Evolutionary conservation across 2,888 invertebrate genomes (phyloP).

Genomic region (Phaedon cochleariae): DNA sequence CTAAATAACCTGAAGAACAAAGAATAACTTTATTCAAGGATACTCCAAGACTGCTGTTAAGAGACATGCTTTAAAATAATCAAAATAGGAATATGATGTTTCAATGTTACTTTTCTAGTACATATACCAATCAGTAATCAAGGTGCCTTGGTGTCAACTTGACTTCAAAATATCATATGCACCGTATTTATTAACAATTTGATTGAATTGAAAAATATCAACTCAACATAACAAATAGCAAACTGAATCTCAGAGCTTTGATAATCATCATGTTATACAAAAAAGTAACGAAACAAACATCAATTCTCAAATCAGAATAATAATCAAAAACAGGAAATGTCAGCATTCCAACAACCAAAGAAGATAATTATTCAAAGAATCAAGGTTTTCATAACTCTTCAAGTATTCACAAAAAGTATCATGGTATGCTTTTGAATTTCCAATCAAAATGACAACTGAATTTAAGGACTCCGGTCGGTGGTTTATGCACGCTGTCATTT

Average conservation of each 20-base stretch:
- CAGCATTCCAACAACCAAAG: background rate
- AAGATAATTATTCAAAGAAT: background rate
- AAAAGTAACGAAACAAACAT: background rate
- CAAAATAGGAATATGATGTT: background rate
- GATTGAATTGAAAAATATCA: too few species aligned
- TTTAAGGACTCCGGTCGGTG: too few species aligned
- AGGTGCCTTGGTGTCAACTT: too few species aligned
- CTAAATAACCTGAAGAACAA: background rate
- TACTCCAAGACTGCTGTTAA: conserved; percentile 7
- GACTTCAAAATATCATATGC: too few species aligned
- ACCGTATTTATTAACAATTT: too few species aligned
- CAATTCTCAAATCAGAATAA: background rate
- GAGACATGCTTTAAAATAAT: conserved; percentile 6
- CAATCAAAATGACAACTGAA: too few species aligned
- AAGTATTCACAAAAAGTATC: too few species aligned
- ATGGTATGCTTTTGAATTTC: too few species aligned
- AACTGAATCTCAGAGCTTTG: too few species aligned
- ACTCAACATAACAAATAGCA: too few species aligned
- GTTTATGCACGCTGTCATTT: too few species aligned
- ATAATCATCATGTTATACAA: background rate
- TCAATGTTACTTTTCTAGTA: background rate
- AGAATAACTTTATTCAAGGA: background rate
- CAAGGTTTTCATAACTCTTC: background rate
- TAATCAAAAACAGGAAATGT: background rate
- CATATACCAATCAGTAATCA: too few species aligned